These are phyloP conservation scores for Pangasius krempfi DNA, from an alignment of 2,797 vertebrate genomes.

Conservation along the genomic window DNA sequence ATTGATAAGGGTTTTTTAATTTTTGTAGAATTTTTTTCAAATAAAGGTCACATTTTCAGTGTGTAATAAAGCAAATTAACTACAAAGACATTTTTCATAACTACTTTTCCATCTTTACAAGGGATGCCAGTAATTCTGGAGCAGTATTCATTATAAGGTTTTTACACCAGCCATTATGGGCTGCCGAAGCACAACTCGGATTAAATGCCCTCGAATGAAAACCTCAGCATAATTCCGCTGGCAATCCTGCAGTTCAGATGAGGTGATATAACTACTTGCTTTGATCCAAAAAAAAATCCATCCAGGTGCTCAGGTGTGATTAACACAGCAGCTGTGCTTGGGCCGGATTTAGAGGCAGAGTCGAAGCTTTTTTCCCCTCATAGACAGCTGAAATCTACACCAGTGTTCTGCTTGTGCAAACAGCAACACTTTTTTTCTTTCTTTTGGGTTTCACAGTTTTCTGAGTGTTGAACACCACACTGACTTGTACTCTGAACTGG, in stretches of 20 bases:
- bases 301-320: slow-evolving; percentile 33
- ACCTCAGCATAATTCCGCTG: slow-evolving; percentile 31
- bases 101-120: background rate
- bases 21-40: background rate
- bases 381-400: slow-evolving; percentile 27
- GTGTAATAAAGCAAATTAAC: background rate
- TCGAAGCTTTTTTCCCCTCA: background rate
- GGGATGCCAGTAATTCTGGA: background rate
- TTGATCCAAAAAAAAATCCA: slow-evolving; percentile 5
- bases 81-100: background rate
- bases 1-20: background rate
- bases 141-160: background rate
- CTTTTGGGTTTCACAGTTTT: background rate
- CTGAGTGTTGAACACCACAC: background rate
- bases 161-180: background rate
- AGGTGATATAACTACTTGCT: slow-evolving; percentile 34
- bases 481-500: background rate
- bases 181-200: background rate
- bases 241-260: slow-evolving; percentile 39
- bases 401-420: slow-evolving; percentile 23
- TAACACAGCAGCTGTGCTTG: slow-evolving; percentile 39
- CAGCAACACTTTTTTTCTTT: slow-evolving; percentile 8
- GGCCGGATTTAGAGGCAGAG: slow-evolving; percentile 31
- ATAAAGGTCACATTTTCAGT: background rate
- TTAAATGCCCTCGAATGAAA: slow-evolving; percentile 35